Percentiles rank a stretch among this genome's conserved stretches.
Conservation (phyloP, 2,113 vertebrate species). For the Nibea albiflora region DNA sequence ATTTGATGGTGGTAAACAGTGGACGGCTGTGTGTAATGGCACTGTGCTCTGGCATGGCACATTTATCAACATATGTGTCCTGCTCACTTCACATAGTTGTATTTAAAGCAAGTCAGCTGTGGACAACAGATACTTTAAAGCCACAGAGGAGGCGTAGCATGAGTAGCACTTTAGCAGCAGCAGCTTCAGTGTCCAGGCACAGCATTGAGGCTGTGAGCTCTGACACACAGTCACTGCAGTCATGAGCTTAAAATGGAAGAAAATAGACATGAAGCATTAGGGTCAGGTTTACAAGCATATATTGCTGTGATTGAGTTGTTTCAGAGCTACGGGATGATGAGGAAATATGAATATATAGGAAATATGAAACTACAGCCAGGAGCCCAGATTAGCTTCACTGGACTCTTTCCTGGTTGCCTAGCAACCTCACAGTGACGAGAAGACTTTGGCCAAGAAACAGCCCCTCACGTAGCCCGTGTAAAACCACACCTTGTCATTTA, state of each 20-base stretch:
- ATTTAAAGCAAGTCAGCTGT: neutral
- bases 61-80: neutral
- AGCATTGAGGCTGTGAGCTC: neutral
- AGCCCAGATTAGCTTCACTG: too few relatives aligned
- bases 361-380: too few relatives aligned
- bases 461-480: too few relatives aligned
- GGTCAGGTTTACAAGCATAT: too few relatives aligned
- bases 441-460: too few relatives aligned
- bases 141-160: neutral
- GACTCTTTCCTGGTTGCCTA: too few relatives aligned
- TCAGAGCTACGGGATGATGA: too few relatives aligned
- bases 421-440: too few relatives aligned
- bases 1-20: neutral
- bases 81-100: neutral
- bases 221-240: neutral
- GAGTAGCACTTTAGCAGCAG: neutral
- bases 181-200: neutral
- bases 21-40: neutral
- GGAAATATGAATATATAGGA: too few relatives aligned
- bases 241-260: neutral
- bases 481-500: too few relatives aligned
- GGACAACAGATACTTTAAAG: neutral
- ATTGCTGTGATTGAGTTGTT: neutral
- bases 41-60: neutral
- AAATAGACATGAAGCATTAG: neutral